These are phyloP conservation scores for Tapirus indicus DNA, from an alignment of 2,797 vertebrate genomes.

Conservation along the genomic window DNA sequence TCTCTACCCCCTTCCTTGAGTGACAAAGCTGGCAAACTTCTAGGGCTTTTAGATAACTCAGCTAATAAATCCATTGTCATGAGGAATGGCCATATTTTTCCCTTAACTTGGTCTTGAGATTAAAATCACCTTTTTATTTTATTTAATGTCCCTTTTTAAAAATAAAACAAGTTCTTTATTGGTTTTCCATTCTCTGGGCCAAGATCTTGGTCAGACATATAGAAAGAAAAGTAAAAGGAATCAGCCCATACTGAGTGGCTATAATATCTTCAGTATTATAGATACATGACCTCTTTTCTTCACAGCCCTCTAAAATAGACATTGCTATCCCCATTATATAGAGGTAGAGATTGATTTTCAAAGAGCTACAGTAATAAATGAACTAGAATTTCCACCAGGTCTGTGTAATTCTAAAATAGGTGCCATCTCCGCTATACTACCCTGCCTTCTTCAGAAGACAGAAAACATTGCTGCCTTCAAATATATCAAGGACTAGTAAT, in stretches of 20 bases:
- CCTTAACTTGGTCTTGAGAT: not conserved
- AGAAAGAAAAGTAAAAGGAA: constrained; percentile 13
- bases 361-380: not conserved
- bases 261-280: not conserved
- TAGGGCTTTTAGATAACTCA: not conserved
- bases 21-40: not conserved
- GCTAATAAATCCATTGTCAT: not conserved
- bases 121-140: not conserved
- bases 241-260: not conserved
- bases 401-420: not conserved
- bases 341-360: not conserved
- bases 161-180: not conserved
- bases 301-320: not conserved
- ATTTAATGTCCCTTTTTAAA: not conserved
- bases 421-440: not conserved
- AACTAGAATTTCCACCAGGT: not conserved
- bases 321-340: not conserved
- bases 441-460: not conserved
- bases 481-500: not conserved
- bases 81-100: not conserved
- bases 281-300: not conserved
- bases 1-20: not conserved
- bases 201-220: not conserved
- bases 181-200: not conserved
- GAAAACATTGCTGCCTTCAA: not conserved